Evolutionary conservation across 92 coral and sea anemone species (phyloP).

Genomic region (Umimayanthus chanpuru): DNA sequence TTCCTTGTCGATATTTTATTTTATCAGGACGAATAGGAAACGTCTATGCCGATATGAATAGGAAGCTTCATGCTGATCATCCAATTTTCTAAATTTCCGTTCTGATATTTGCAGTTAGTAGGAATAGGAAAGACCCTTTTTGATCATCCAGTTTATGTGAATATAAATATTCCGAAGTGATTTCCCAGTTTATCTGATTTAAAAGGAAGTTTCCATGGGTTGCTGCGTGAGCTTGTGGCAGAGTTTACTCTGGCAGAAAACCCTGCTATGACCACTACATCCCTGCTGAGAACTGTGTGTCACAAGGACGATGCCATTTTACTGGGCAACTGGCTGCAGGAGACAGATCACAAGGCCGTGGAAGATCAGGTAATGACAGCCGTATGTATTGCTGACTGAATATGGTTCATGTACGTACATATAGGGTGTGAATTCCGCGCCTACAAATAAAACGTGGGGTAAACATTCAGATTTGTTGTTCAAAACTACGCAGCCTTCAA

Average conservation of each 20-base stretch:
- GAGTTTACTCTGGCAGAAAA: constrained; percentile 98
- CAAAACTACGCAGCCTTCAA: no score
- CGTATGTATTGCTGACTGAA: background rate
- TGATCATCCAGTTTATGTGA: background rate
- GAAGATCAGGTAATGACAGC: constrained; percentile 86
- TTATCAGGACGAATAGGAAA: background rate
- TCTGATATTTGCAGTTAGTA: background rate
- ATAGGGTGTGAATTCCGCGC: no score
- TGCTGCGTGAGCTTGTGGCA: constrained; percentile 91
- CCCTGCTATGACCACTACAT: constrained; percentile 94
- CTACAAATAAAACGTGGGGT: background rate
- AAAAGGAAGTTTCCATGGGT: constrained; percentile 90
- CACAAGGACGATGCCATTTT: constrained; percentile 96
- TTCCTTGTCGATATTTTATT: no score
- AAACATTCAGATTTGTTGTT: background rate
- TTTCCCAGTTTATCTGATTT: constrained; percentile 1
- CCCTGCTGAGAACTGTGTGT: constrained; percentile 88
- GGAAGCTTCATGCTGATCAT: background rate
- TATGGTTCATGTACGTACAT: background rate
- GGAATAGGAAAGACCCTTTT: no score
- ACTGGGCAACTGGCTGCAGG: constrained; percentile 96
- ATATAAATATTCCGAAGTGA: background rate
- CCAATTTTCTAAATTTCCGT: no score
- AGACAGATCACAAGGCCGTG: constrained; percentile 96
- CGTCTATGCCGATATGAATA: background rate